Conservation (phyloP, 1,140 invertebrate species). For the Saccostrea glomerata region DNA sequence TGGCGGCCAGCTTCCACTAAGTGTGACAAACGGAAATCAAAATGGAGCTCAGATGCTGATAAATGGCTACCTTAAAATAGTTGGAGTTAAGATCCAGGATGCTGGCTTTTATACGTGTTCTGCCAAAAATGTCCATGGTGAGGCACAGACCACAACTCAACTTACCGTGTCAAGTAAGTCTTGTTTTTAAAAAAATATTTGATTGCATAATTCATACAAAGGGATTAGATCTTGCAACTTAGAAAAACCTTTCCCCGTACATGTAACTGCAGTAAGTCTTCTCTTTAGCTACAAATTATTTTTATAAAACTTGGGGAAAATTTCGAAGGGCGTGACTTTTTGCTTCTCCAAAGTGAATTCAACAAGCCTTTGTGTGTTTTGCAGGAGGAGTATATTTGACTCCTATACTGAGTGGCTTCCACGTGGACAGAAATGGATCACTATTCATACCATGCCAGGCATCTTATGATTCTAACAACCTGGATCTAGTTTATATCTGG, state of each 20-base stretch:
- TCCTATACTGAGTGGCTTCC: constrained; percentile 44
- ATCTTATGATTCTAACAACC: constrained; percentile 56
- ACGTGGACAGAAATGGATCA: constrained; percentile 62
- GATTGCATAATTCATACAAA: too few relatives aligned
- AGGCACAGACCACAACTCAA: constrained; percentile 57
- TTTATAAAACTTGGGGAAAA: too few relatives aligned
- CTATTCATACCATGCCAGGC: constrained; percentile 68
- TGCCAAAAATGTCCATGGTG: constrained; percentile 64
- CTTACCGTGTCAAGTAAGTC: constrained; percentile 64
- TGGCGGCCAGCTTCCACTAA: constrained; percentile 83
- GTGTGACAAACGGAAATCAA: constrained; percentile 55
- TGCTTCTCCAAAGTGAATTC: not conserved
- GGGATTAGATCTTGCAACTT: too few relatives aligned
- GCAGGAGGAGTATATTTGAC: constrained; percentile 53
- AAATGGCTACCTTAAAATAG: constrained; percentile 66
- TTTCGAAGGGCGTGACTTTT: too few relatives aligned
- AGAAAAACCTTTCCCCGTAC: too few relatives aligned
- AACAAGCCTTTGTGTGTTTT: not conserved
- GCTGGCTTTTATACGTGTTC: constrained; percentile 66
- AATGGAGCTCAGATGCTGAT: constrained; percentile 82
- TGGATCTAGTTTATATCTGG: constrained; percentile 69
- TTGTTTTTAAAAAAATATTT: not conserved
- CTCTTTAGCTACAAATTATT: too few relatives aligned
- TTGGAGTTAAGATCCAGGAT: constrained; percentile 54
- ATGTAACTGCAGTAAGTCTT: too few relatives aligned